Evolutionary conservation across 2,797 vertebrate species (phyloP).

Genomic region (Sebastes nivosus): DNA sequence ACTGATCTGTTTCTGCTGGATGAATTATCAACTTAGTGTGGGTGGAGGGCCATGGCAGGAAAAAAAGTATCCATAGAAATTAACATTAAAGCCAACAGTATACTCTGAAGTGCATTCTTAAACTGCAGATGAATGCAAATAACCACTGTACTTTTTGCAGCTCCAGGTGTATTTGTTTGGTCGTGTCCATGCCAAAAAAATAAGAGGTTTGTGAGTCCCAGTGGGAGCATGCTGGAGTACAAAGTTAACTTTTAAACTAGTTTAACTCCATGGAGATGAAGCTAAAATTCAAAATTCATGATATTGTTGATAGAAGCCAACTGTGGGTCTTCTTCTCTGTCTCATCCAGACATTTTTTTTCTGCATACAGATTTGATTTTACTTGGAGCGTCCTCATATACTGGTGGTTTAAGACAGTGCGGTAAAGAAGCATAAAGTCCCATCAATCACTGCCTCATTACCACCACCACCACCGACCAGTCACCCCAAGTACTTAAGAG

Average conservation of each 20-base stretch:
- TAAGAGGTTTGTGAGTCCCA: neutral
- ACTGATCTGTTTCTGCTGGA: neutral
- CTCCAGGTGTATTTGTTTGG: constrained; percentile 34
- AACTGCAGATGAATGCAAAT: neutral
- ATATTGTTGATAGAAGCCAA: constrained; percentile 7
- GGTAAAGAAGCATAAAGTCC: constrained; percentile 44
- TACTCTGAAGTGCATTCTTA: neutral
- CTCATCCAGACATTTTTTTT: neutral
- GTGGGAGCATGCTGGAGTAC: neutral
- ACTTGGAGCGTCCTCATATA: constrained; percentile 20
- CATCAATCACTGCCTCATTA: constrained; percentile 76
- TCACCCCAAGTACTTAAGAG: constrained; percentile 22
- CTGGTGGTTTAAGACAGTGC: constrained; percentile 41
- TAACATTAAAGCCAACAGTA: neutral
- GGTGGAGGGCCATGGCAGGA: constrained; percentile 1
- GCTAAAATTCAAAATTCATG: neutral
- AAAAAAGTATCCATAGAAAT: neutral
- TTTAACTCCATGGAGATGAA: neutral
- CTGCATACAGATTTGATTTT: constrained; percentile 30
- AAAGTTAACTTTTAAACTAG: constrained; percentile 9
- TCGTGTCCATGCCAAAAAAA: neutral
- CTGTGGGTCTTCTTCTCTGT: neutral
- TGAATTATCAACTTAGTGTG: constrained; percentile 9
- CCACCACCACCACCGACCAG: constrained; percentile 36
- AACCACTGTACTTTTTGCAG: neutral